phyloP scores from a whole-genome alignment of 2,797 vertebrate genomes.

The Anas acuta region DNA sequence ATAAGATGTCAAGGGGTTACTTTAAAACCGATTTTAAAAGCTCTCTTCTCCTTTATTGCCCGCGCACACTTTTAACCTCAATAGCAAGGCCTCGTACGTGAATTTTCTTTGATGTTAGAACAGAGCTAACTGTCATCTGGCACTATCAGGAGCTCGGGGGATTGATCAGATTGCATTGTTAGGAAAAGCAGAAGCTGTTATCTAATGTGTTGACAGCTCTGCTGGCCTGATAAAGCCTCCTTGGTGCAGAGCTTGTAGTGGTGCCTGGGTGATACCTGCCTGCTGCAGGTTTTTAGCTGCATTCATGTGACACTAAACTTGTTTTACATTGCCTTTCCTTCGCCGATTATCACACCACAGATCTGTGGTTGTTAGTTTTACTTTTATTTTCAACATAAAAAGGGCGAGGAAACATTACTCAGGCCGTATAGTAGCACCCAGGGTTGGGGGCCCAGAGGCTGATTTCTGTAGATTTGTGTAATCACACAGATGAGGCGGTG shows the following conservation, averaged over 20 bases:
- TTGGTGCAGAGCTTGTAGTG: neutral
- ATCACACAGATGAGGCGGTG: neutral
- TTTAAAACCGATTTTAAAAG: neutral
- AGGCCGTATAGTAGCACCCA: neutral
- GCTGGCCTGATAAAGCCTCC: neutral
- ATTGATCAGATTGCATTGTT: slow-evolving; percentile 35
- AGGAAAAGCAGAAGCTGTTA: neutral
- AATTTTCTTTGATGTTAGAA: slow-evolving; percentile 5
- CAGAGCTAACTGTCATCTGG: neutral
- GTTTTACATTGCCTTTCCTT: neutral
- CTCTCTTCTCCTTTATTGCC: neutral
- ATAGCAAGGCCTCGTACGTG: neutral
- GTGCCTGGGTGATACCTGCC: neutral
- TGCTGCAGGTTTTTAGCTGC: neutral
- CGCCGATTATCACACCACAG: neutral
- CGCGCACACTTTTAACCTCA: neutral
- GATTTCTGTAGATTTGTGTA: neutral
- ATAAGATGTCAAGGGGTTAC: neutral
- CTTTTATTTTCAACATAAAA: slow-evolving; percentile 42
- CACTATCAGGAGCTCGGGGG: neutral
- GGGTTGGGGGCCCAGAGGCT: slow-evolving; percentile 4
- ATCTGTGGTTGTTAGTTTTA: slow-evolving; percentile 50
- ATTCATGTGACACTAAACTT: neutral
- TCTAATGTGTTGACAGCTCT: neutral
- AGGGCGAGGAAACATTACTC: slow-evolving; percentile 5